A percentile compares a stretch with the other conserved stretches of the same genome.
Evolutionary conservation across 2,797 vertebrate species (phyloP).

Genomic region (Parambassis ranga): DNA sequence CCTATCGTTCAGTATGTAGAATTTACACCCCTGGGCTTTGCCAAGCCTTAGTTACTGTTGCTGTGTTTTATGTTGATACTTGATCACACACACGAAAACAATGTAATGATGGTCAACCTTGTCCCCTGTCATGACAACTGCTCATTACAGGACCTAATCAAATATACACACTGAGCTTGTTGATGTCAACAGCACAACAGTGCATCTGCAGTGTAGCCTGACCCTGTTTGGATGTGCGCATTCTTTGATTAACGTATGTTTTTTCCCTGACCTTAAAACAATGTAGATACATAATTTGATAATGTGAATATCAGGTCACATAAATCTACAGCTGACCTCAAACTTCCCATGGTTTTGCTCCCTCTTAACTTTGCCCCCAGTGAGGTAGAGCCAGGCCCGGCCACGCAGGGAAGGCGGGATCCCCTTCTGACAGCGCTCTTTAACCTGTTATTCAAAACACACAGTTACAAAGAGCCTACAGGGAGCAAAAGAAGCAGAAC

Average conservation of each 20-base stretch:
- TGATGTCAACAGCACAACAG: too few species aligned
- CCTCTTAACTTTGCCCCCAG: constrained; percentile 91
- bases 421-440: constrained; percentile 94
- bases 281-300: background rate
- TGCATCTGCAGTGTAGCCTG: too few species aligned
- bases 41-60: background rate
- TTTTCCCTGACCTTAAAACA: background rate
- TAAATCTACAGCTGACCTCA: constrained; percentile 77
- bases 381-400: constrained; percentile 96
- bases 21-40: too few species aligned
- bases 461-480: too few species aligned
- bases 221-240: too few species aligned
- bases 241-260: too few species aligned
- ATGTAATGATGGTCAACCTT: too few species aligned
- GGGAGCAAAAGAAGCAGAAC: background rate
- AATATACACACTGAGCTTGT: too few species aligned
- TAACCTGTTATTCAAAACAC: constrained; percentile 81
- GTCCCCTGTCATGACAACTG: too few species aligned
- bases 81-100: background rate
- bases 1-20: too few species aligned
- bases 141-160: too few species aligned
- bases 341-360: constrained; percentile 90
- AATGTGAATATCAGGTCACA: background rate
- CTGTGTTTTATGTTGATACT: background rate
- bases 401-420: constrained; percentile 93